These are phyloP conservation scores for Anguilla rostrata DNA, from an alignment of 2,113 vertebrate genomes.

Conservation along the genomic window DNA sequence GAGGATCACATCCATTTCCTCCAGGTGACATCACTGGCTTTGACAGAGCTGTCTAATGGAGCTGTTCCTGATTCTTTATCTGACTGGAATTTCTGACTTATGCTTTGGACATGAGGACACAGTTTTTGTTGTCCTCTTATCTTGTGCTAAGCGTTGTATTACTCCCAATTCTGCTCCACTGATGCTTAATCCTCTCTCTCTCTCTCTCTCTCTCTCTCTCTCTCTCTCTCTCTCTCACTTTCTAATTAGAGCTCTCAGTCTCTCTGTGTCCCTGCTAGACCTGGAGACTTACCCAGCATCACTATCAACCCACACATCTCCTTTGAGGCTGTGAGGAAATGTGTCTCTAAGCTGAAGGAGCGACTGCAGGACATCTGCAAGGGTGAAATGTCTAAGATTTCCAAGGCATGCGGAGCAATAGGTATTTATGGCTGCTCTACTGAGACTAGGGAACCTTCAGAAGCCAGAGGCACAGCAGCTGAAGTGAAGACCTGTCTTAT, in stretches of 20 bases:
- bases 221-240: background rate
- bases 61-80: too few species aligned
- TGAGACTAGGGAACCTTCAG: too few species aligned
- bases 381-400: slow-evolving; percentile 8
- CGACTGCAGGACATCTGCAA: slow-evolving; percentile 16
- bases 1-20: slow-evolving; percentile 55
- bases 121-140: background rate
- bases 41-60: background rate
- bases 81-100: background rate
- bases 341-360: slow-evolving; percentile 13
- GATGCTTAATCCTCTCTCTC: background rate
- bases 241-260: slow-evolving; percentile 22
- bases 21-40: slow-evolving; percentile 38
- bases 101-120: background rate
- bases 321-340: slow-evolving; percentile 17
- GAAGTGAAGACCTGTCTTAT: background rate
- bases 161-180: too few species aligned
- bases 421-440: background rate
- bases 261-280: background rate
- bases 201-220: background rate
- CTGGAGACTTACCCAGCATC: background rate
- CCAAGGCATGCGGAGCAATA: slow-evolving; percentile 3
- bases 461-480: too few species aligned
- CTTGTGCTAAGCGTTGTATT: too few species aligned
- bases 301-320: background rate